Evolutionary conservation across 2,888 invertebrate species (phyloP), one percentile per base, ranked within the genome.

Genomic region (Ennomos fuscantarius): DNA sequence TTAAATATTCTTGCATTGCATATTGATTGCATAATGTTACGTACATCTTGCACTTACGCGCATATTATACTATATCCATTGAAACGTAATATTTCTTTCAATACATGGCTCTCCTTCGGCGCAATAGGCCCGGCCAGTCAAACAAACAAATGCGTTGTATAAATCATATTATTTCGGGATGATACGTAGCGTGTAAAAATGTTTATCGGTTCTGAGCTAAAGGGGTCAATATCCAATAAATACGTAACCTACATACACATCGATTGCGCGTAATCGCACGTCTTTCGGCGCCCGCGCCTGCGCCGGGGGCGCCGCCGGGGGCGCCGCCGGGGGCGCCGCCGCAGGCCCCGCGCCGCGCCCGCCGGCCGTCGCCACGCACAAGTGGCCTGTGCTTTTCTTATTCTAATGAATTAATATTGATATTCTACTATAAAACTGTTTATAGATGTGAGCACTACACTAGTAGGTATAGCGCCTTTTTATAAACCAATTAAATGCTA

Each of bases 171-270:
- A 63, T 60, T 58, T 62, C 44, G 46, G 59, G 54, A 41, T 37
- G 60, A 68, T 63, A 60, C 41, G 63, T 63, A 65, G 60, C 55
- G 42, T 32, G 48, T 59, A 62, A 62, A 62, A 62, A 63, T 59
- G 56, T 65, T 55, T 60, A 63, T 57, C 39, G 63, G 40, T 58
- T 68, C 60, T 52, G 45, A 62, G 59, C 65, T 61, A 74, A 74
- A 66, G 66, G 61, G 77, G 77, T 78, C 78, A 75, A 71, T 69
- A 73, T 66, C 72, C 77, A 77, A 64, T 65, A 55, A 62, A 60
- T 53, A 51, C 57, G 50, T 60, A 55, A 63, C 61, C 60, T 45
- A 62, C 50, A 57, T 60, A 45, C 45, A 32, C 32, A 49, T 55
- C 51, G 52, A 43, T 57, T 34, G 41, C 42, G 35, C 31, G 47